phyloP scores from a whole-genome alignment of 2,113 vertebrate genomes.

The Trachemys scripta region DNA sequence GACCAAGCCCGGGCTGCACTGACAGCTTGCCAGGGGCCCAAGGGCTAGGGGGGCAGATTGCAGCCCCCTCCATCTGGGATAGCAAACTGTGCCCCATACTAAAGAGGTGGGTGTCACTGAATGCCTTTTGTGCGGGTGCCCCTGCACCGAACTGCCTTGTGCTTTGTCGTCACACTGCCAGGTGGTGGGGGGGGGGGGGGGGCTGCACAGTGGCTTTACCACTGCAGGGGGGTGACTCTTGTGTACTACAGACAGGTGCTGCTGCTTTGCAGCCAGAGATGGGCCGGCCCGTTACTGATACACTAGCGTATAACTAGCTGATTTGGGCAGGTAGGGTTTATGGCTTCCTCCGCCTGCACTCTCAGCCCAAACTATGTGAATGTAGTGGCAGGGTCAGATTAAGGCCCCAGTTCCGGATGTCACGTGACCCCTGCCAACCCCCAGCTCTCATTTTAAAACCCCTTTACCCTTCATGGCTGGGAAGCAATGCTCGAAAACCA shows the following conservation, averaged over 20 bases:
- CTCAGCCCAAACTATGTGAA: not conserved
- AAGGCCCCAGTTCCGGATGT: not conserved
- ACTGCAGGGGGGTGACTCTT: not conserved
- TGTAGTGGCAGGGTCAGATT: not conserved
- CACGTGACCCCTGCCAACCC: not conserved
- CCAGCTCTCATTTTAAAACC: not conserved
- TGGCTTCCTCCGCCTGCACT: not conserved
- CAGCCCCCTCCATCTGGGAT: conserved; percentile 17
- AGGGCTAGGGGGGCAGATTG: not conserved
- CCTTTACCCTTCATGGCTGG: not conserved
- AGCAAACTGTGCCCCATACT: not conserved
- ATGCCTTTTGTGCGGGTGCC: conserved; percentile 57
- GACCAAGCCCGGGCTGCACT: not conserved
- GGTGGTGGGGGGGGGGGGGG: conserved; percentile 30
- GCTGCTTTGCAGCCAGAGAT: conserved; percentile 27
- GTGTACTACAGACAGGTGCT: not conserved
- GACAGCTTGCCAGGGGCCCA: conserved; percentile 14
- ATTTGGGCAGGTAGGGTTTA: not conserved
- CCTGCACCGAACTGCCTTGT: conserved; percentile 37
- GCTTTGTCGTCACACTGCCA: conserved; percentile 22
- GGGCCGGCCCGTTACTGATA: not conserved
- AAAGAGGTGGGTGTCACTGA: conserved; percentile 39
- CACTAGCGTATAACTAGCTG: not conserved
- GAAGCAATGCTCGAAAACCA: not conserved
- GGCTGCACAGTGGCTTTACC: conserved; percentile 5